Percentiles rank a stretch among this genome's conserved stretches.
Evolutionary conservation across 2,113 vertebrate genomes (phyloP).

Genomic region (Orthonyx spaldingii): DNA sequence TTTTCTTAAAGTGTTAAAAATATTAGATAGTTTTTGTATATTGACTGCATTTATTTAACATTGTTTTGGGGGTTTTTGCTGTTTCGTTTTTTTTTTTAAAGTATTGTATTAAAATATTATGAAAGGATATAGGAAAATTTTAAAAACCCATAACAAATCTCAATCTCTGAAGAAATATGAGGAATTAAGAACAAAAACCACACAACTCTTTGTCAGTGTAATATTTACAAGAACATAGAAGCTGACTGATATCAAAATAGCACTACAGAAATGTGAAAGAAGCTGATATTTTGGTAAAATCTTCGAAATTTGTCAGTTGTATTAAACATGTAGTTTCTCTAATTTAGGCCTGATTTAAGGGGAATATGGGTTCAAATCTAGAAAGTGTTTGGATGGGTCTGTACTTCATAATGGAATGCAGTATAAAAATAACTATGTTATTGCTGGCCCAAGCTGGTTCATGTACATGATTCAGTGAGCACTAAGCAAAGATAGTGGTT

Average conservation of each 20-base stretch:
- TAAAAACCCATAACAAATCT: not conserved
- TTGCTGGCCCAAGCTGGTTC: not conserved
- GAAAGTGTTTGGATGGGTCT: not conserved
- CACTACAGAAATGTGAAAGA: not conserved
- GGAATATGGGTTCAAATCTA: not conserved
- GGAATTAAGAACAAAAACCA: not conserved
- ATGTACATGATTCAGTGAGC: not conserved
- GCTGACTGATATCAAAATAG: not conserved
- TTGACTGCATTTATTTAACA: not conserved
- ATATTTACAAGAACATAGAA: not conserved
- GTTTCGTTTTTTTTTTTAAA: not conserved
- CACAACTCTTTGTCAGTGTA: not conserved
- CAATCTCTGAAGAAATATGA: not conserved
- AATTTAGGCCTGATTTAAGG: not conserved
- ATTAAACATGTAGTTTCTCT: not conserved
- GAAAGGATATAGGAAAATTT: not conserved
- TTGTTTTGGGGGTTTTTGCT: fast-evolving
- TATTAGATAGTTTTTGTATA: not conserved
- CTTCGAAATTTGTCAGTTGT: not conserved
- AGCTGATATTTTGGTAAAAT: not conserved
- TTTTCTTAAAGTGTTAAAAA: not conserved
- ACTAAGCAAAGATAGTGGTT: not conserved
- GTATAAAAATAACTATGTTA: not conserved
- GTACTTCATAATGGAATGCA: not conserved
- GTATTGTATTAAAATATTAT: not conserved